Conservation (phyloP, 2,113 vertebrate species). For the Mustelus asterias region DNA sequence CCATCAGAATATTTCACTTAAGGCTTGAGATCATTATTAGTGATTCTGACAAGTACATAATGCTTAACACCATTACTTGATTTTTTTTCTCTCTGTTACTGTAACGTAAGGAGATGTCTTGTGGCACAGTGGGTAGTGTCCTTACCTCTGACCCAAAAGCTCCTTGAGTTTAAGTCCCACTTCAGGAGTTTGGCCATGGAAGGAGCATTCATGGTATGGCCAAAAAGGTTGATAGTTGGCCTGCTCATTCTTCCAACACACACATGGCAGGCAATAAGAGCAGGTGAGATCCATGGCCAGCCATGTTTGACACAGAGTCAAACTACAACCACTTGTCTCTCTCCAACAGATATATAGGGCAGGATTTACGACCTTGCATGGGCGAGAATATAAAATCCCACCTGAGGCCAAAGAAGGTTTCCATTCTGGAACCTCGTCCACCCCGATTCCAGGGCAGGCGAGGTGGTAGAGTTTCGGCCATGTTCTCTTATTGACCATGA, state of each 20-base stretch:
- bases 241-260: background rate
- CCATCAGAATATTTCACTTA: background rate
- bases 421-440: too few species aligned
- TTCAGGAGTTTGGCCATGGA: background rate
- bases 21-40: background rate
- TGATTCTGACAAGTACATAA: background rate
- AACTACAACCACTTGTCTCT: too few species aligned
- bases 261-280: background rate
- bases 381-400: too few species aligned
- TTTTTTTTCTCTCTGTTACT: background rate
- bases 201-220: background rate
- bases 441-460: too few species aligned
- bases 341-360: too few species aligned
- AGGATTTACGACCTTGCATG: too few species aligned
- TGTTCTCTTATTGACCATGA: background rate
- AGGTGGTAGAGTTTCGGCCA: too few species aligned
- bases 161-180: background rate
- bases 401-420: too few species aligned
- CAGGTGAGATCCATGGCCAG: background rate
- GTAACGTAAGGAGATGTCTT: background rate
- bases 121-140: background rate
- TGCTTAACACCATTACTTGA: background rate
- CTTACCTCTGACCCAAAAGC: background rate
- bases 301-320: background rate
- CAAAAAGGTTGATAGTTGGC: background rate